Conservation (phyloP, 2,797 vertebrate genomes). For the Microtus californicus region DNA sequence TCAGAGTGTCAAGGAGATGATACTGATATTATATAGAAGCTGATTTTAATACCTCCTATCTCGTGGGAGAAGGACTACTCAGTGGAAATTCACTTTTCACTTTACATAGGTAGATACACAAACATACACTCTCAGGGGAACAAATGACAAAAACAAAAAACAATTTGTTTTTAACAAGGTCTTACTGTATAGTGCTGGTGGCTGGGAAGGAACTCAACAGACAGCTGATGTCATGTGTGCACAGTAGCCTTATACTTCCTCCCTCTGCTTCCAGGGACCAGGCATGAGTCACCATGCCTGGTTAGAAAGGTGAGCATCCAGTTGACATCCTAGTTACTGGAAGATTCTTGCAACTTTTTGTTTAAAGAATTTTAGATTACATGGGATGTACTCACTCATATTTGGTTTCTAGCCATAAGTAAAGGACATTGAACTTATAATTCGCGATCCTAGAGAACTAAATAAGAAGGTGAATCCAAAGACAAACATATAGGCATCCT, state of each 20-base stretch:
- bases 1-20: not conserved
- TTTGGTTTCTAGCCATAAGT: too few relatives aligned
- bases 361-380: slow-evolving; percentile 56
- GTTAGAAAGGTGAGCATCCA: slow-evolving; percentile 11
- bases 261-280: not conserved
- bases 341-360: slow-evolving; percentile 17
- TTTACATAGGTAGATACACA: not conserved
- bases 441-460: too few relatives aligned
- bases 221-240: not conserved
- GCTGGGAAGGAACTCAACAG: not conserved
- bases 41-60: not conserved
- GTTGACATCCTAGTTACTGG: not conserved
- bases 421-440: too few relatives aligned
- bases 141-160: not conserved
- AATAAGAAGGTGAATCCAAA: too few relatives aligned
- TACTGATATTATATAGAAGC: not conserved
- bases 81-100: slow-evolving; percentile 34
- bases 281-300: not conserved
- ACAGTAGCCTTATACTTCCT: not conserved
- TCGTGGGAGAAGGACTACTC: not conserved
- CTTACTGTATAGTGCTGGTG: not conserved
- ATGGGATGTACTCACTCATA: too few relatives aligned
- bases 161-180: not conserved
- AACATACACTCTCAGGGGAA: not conserved
- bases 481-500: too few relatives aligned